phyloP scores from a whole-genome alignment of 2,113 vertebrate species.

The Tapirus terrestris region DNA sequence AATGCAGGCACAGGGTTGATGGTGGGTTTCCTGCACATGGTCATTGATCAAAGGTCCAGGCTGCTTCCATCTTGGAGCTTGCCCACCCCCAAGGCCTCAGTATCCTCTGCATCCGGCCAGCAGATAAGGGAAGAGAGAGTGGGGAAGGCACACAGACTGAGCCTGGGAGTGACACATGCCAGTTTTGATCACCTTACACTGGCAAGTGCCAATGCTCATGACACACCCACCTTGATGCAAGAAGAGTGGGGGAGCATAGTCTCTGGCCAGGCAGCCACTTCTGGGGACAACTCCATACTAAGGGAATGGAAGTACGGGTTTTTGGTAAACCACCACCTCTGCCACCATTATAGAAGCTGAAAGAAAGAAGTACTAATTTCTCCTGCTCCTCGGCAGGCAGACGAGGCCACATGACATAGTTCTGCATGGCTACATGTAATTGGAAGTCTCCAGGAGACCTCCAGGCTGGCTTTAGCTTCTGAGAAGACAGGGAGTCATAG shows the following conservation, averaged over 20 bases:
- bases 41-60: too few species aligned
- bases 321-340: background rate
- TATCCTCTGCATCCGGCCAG: too few species aligned
- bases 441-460: background rate
- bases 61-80: background rate
- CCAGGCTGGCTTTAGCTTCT: background rate
- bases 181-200: too few species aligned
- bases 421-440: rapidly evolving
- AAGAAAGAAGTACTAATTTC: background rate
- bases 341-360: background rate
- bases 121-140: background rate
- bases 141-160: rapidly evolving
- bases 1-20: background rate
- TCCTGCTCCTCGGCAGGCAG: background rate
- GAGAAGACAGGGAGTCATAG: background rate
- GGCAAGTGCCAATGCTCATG: background rate
- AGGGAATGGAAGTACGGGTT: rapidly evolving
- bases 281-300: too few species aligned
- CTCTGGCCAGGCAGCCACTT: too few species aligned
- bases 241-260: background rate
- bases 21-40: background rate
- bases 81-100: background rate
- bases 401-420: rapidly evolving
- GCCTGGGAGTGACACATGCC: rapidly evolving
- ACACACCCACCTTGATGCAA: too few species aligned